Evolutionary conservation across 2,797 vertebrate species (phyloP), one percentile per base, ranked within the genome.

Genomic region (Dallia pectoralis): DNA sequence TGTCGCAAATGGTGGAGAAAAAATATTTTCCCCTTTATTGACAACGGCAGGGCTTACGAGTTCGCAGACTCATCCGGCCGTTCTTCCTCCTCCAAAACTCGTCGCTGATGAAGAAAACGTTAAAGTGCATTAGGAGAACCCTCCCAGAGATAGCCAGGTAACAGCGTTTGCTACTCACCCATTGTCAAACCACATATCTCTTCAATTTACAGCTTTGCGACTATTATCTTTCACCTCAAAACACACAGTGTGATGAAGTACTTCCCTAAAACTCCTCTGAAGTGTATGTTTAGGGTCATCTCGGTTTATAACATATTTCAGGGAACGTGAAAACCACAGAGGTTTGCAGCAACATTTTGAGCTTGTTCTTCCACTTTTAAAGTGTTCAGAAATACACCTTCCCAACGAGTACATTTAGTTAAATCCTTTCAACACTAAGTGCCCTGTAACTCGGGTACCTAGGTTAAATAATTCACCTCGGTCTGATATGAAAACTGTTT

Each of bases 71-170:
- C 6, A 81, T 98, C 4, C 95, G 97, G 0, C 97, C 97, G 0
- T 99, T 99, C 87, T 99, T 97, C 88, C 95, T 99, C 36, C 92
- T 99, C 70, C 97, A 99, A 89, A 97, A 98, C 87, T 99, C 97
- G 5, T 97, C 97, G 1, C 90, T 99, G 83, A 99, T 99, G 97
- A 99, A 99, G 86, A 99, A 99, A 90, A 97, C 96, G 0, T 89
- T 99, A 61, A 99, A 99, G 85, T 97, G 97, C 70, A 93, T 99
- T 74, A 93, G 95, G 79, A 94, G 94, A 76, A 98, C 97, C 0
- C 87, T 99, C 79, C 96, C 97, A 4, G 96, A 98, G 84, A 98
- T 99, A 79, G 94, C 95, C 56, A 99, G 97, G 97, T 98, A 85
- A 25, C 9, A 3, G n/a, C 15, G n/a, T 51, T 74, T 3, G 27